phyloP scores from a whole-genome alignment of 2,888 invertebrate genomes.

The Hylaea fasciaria region DNA sequence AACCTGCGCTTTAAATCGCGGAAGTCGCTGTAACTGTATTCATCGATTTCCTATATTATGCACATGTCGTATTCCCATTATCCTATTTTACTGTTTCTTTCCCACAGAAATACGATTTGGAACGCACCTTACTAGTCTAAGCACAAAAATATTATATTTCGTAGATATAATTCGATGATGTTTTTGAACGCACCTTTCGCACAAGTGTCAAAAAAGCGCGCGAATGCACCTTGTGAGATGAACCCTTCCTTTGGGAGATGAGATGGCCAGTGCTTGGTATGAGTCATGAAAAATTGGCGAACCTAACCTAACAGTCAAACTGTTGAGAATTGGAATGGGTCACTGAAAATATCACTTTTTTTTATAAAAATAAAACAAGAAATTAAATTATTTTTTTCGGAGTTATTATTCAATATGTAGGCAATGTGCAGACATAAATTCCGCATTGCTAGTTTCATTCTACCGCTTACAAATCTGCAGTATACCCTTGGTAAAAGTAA shows the following conservation, averaged over 20 bases:
- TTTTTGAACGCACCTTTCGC: constrained; percentile 29
- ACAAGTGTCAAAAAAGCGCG: constrained; percentile 27
- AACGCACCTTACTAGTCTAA: constrained; percentile 69
- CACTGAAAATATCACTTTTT: no score
- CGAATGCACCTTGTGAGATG: constrained; percentile 36
- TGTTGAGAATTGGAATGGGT: no score
- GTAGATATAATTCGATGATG: not conserved
- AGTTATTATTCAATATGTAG: no score
- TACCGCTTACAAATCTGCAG: no score
- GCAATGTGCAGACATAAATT: no score
- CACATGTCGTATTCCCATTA: constrained; percentile 43
- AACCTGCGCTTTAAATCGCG: constrained; percentile 30
- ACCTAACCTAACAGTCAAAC: no score
- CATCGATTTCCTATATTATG: constrained; percentile 35
- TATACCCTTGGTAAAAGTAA: no score
- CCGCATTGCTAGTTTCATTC: no score
- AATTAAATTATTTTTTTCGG: no score
- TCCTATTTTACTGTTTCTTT: constrained; percentile 36
- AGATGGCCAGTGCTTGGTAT: constrained; percentile 6
- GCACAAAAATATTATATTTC: constrained; percentile 49
- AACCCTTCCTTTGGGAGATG: constrained; percentile 31
- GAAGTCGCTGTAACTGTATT: constrained; percentile 38
- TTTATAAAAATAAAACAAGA: no score
- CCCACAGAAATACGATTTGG: constrained; percentile 47
- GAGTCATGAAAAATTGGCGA: not conserved